Evolutionary conservation across 2,113 vertebrate species (phyloP).

Genomic region (Prionailurus viverrinus): DNA sequence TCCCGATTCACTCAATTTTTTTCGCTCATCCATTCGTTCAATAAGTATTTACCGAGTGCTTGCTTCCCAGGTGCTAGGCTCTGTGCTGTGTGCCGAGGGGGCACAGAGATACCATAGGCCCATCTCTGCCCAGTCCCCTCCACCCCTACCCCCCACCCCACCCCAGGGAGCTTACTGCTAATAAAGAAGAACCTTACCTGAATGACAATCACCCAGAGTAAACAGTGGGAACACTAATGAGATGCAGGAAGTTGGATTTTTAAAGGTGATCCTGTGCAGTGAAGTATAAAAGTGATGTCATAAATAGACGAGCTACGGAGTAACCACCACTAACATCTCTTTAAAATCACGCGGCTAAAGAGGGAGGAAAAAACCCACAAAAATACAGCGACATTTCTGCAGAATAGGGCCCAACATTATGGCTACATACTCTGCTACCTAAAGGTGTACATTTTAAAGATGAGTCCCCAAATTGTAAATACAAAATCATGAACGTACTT

Average conservation of each 20-base stretch:
- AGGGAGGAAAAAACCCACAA: neutral
- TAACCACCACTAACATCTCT: conserved; percentile 42
- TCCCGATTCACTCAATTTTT: neutral
- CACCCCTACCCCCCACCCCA: neutral
- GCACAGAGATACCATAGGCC: neutral
- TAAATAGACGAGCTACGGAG: conserved; percentile 16
- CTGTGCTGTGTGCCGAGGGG: neutral
- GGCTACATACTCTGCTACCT: conserved; percentile 51
- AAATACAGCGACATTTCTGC: conserved; percentile 28
- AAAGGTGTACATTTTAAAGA: conserved; percentile 51
- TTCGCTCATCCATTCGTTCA: conserved; percentile 17
- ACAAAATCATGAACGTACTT: conserved; percentile 48
- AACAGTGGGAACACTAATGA: neutral
- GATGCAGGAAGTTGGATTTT: neutral
- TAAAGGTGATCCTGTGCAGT: conserved; percentile 46
- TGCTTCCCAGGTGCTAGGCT: conserved; percentile 29
- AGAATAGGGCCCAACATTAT: neutral
- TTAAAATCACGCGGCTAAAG: conserved; percentile 39
- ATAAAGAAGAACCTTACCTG: neutral
- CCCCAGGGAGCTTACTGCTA: neutral
- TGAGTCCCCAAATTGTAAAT: conserved; percentile 72
- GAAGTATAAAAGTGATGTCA: conserved; percentile 20
- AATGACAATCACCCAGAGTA: conserved; percentile 7
- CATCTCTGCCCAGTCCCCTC: neutral
- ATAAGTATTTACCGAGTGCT: conserved; percentile 7